Base-by-base conservation (phyloP, 2,797 vertebrate species). In the Hyperoplus lanceolatus region DNA sequence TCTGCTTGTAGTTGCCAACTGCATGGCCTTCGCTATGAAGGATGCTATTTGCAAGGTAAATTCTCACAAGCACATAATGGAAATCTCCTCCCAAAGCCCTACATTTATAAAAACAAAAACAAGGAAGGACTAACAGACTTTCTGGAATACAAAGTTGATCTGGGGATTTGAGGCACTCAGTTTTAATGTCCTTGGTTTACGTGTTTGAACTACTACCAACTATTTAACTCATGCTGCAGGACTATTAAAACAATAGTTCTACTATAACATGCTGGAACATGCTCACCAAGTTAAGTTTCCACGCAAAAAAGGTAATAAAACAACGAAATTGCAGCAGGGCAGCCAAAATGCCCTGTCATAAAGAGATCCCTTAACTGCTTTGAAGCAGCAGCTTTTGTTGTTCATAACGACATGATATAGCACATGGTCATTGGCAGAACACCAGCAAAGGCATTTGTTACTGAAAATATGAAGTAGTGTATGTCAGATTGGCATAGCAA, bases 31-130 rank as follows among this genome's bases (percentile, higher is more conserved):
- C 49, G 51, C 63, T 29, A 63, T 65, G 46, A 64, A 60, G 58
- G 61, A 74, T n/a, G 59, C n/a, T 0, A 58, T 75, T 83, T 86
- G 69, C 70, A 84, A 76, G 46, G 81, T 71, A 9, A 73, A 61
- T 21, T 55, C 57, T 63, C 48, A 62, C 21, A 45, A 73, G 29
- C 55, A 50, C 9, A 45, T 11, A n/a, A 71, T 58, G 38, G 29
- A 76, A 14, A 62, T 73, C 58, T 73, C 18, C 75, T 8, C n/a
- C 6, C 14, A 43, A 59, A 72, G 61, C 58, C 29, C 60, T 63
- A 18, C 1, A 56, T 77, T 62, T 13, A 29, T 49, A 13, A 70
- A 53, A 75, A 76, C 10, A 73, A 63, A n/a, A 72, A 18, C 0
- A 50, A 70, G 8, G 16, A 48, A 13, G 8, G 53, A 41, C 29